Evolutionary conservation across 2,888 invertebrate species (phyloP), one percentile per base, ranked within the genome.

Genomic region (Timema podura): DNA sequence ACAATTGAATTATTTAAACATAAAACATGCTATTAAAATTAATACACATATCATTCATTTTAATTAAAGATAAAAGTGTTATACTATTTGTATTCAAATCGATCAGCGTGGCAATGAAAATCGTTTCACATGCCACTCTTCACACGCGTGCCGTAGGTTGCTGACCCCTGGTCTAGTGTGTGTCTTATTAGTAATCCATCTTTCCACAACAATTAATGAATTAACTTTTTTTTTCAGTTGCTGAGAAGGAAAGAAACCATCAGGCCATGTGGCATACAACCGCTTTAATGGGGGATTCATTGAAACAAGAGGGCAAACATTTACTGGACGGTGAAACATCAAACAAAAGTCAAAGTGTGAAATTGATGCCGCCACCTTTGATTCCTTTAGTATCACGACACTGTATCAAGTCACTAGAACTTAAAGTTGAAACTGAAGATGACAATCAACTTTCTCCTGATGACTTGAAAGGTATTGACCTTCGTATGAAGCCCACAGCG

Each of bases 301-400:
- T 30, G 30, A 30, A 30, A 30, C 54, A 16, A 6, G n/a, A 54
- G 16, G 54, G 54, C 6, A n/a, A 16, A 54, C 16, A 15, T n/a
- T 16, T 54, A 15, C 16, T 16, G 16, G 54, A 16, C 8, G 54
- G 54, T 16, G 54, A 54, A n/a, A 16, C 7, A 16, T 15, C n/a
- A 16, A 16, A 54, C 7, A 16, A 30, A 30, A 51, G 11, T 51
- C n/a, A 13, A 7, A 30, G 44, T 16, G 44, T 47, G 64, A 68
- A 89, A 81, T 89, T 89, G 88, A 89, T 89, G 77, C 88, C 90
- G 69, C 89, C 87, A 16, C 84, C 83, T 69, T 81, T 85, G 75
- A 84, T 86, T 74, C 85, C 90, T 71, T 82, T 87, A 76, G 85
- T 89, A 48, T n/a, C 46, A 44, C 16, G 54, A 45, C 66, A 45